Base-by-base conservation (phyloP, 2,888 invertebrate genomes). In the Ptychoptera albimana region DNA sequence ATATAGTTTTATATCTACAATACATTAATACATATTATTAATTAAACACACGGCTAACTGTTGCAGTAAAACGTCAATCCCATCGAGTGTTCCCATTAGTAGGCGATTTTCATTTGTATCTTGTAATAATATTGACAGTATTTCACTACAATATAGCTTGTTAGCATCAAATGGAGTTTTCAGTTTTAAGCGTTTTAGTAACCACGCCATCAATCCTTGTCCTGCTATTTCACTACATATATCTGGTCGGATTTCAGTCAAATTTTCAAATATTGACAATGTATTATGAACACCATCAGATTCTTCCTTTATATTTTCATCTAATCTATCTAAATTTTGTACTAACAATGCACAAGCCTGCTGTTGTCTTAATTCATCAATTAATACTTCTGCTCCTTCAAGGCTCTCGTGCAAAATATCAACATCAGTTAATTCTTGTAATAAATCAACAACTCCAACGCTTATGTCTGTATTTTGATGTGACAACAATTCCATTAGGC, bases 241-340 rank as follows among this genome's bases (percentile, higher is more conserved):
- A 51, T 89, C 86, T 10, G 85, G 82, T 50, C 82, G 75, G 54
- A 93, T 82, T 64, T 98, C 97, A 30, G 88, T 79, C 42, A 98
- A 73, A 63, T 97, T 98, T 70, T 99, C 98, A 55, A 98, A 77
- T 53, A 93, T 87, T 42, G 83, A 85, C 37, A 66, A 69, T 4
- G 92, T 88, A 59, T 97, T 92, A 63, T 94, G 92, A 1, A 98
- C 91, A 7, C 96, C 97, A 62, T 96, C 94, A 34, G 85, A 74
- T 67, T 97, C 97, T 62, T 96, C 94, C 55, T 89, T 88, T 2
- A 91, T 79, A 43, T 72, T 73, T 62, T 98, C 98, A 64, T 97
- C 94, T 2, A 99, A 73, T 38, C 96, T 73, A 40, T 91, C 86
- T 44, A 98, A 68, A 67, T 94, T 96, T 66, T 94, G 92, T 2